These are phyloP conservation scores for Sciurus niger DNA, from an alignment of 2,113 vertebrate genomes.

Conservation along the genomic window DNA sequence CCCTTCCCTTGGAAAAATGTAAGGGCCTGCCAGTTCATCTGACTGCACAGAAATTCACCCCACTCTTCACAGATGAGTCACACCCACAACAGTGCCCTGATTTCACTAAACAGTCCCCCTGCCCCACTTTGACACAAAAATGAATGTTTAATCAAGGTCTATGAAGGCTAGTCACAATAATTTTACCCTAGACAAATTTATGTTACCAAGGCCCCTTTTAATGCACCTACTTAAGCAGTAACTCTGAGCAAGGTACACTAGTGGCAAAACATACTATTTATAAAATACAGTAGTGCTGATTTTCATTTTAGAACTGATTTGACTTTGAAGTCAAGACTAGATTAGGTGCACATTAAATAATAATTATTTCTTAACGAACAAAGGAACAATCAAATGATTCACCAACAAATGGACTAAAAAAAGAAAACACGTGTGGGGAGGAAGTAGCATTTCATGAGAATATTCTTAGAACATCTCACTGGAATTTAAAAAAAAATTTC, in stretches of 20 bases:
- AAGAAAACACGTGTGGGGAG: not conserved
- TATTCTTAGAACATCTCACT: not conserved
- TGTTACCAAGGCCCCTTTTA: not conserved
- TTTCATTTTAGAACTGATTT: conserved; percentile 22
- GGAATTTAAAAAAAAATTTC: not conserved
- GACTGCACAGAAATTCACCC: not conserved
- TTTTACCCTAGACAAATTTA: not conserved
- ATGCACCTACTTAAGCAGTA: not conserved
- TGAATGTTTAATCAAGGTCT: not conserved
- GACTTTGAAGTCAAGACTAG: not conserved
- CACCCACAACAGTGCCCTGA: not conserved
- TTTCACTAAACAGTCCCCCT: not conserved
- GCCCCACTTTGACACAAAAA: not conserved
- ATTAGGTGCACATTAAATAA: not conserved
- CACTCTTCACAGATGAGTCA: not conserved
- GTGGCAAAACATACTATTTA: not conserved
- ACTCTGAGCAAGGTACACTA: not conserved
- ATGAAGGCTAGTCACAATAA: not conserved
- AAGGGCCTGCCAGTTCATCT: not conserved
- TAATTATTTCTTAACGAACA: conserved; percentile 44
- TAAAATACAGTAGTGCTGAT: not conserved
- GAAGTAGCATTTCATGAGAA: not conserved
- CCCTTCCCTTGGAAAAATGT: not conserved
- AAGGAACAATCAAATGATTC: conserved; percentile 44
- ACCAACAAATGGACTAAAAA: not conserved